A percentile compares a stretch with the other conserved stretches of the same genome.
Evolutionary conservation across 2,797 vertebrate species (phyloP).

Genomic region (Sebastes itinus): DNA sequence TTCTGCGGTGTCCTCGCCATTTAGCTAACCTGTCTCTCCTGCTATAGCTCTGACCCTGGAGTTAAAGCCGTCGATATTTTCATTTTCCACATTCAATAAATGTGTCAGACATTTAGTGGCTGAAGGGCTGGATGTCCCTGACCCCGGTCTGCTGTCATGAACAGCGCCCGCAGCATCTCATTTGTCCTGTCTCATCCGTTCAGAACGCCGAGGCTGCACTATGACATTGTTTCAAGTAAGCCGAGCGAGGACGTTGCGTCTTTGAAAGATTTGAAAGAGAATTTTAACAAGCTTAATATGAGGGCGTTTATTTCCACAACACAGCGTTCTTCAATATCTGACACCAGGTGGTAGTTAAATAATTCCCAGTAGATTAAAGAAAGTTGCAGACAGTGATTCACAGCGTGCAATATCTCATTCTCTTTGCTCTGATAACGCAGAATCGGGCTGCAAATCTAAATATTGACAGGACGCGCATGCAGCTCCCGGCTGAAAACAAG

Average conservation of each 20-base stretch:
- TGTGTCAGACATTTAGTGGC: conserved; percentile 56
- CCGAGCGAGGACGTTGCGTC: not conserved
- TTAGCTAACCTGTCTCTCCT: conserved; percentile 39
- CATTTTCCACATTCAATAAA: conserved; percentile 70
- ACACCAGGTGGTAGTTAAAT: not conserved
- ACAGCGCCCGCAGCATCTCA: conserved; percentile 31
- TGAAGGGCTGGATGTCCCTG: conserved; percentile 45
- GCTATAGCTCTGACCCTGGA: conserved; percentile 34
- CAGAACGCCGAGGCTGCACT: not conserved
- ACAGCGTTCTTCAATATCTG: not conserved
- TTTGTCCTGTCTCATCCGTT: conserved; percentile 31
- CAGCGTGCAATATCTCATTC: not conserved
- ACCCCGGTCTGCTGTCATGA: conserved; percentile 43
- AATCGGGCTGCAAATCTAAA: conserved; percentile 42
- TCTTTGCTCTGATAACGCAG: conserved; percentile 4
- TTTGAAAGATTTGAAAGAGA: not conserved
- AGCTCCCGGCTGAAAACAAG: conserved; percentile 47
- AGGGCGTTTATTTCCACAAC: not conserved
- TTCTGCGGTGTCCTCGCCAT: conserved; percentile 2
- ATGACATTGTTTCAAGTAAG: conserved; percentile 1
- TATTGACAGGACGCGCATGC: conserved; percentile 39
- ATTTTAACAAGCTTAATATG: not conserved
- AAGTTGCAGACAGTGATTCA: not conserved
- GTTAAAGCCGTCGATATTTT: conserved; percentile 61
- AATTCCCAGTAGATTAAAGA: not conserved